Evolutionary conservation across 1,140 invertebrate species (phyloP).

Genomic region (Doryteuthis pealeii): DNA sequence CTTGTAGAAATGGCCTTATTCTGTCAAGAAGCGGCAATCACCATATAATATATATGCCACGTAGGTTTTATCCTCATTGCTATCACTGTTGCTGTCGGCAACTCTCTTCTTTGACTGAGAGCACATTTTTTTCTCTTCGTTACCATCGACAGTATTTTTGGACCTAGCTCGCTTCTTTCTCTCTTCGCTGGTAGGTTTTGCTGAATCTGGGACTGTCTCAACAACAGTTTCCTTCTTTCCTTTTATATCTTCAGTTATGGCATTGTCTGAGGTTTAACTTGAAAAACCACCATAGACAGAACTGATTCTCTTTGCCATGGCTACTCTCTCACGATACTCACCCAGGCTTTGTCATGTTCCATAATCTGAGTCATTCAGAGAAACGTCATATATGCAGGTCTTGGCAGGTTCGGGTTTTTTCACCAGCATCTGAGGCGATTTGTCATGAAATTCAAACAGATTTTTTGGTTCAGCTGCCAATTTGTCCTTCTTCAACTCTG

Average conservation of each 20-base stretch:
- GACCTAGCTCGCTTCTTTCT: not conserved
- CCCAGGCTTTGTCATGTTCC: not conserved
- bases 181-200: too few relatives aligned
- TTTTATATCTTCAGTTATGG: too few relatives aligned
- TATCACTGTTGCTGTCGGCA: not conserved
- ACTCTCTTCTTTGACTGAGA: constrained; percentile 1
- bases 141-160: not conserved
- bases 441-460: constrained; percentile 4
- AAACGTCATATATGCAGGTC: not conserved
- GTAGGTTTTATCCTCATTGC: not conserved
- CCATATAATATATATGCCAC: too few relatives aligned
- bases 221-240: too few relatives aligned
- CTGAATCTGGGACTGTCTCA: too few relatives aligned
- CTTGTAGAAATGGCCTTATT: too few relatives aligned
- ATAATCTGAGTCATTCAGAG: not conserved
- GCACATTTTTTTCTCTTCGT: not conserved
- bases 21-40: too few relatives aligned
- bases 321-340: not conserved
- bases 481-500: not conserved
- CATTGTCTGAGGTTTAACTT: not conserved
- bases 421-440: not conserved
- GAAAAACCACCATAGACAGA: not conserved
- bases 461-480: not conserved
- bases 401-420: not conserved
- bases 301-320: not conserved